These are phyloP conservation scores for Microtus oregoni DNA, from an alignment of 2,113 vertebrate species.

Conservation along the genomic window DNA sequence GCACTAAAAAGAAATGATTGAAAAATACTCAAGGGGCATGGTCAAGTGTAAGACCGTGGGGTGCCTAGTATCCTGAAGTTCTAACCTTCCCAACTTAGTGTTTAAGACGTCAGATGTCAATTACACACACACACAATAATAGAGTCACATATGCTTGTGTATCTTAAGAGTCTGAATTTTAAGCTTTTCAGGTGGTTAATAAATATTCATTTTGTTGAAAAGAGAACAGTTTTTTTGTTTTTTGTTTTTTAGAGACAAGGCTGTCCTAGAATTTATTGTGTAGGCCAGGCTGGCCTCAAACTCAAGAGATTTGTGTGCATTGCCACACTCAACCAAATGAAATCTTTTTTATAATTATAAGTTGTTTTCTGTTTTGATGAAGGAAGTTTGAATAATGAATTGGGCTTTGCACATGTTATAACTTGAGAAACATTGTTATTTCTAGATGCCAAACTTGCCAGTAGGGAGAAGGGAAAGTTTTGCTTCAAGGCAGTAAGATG, in stretches of 20 bases:
- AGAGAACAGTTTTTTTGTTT: background rate
- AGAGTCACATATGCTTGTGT: background rate
- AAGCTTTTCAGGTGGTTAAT: conserved; percentile 11
- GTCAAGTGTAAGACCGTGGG: background rate
- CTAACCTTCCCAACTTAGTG: background rate
- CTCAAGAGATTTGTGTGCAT: background rate
- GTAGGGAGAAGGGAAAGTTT: conserved; percentile 95
- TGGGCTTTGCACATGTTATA: conserved; percentile 6
- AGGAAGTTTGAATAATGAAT: conserved; percentile 18
- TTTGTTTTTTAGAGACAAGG: background rate
- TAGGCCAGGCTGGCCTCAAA: background rate
- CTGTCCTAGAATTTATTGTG: background rate
- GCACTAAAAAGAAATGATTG: background rate
- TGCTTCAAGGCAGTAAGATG: conserved; percentile 95
- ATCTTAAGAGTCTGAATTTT: conserved; percentile 51
- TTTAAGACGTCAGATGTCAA: background rate
- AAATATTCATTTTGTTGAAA: conserved; percentile 16
- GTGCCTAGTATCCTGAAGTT: background rate
- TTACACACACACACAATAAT: background rate
- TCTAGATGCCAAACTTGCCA: conserved; percentile 94
- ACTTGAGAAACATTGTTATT: conserved; percentile 67
- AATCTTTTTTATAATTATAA: conserved; percentile 36
- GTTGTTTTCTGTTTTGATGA: conserved; percentile 17
- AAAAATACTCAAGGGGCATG: background rate
- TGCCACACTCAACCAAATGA: background rate